These are phyloP conservation scores for Malurus elegans DNA, from an alignment of 2,113 vertebrate genomes.

Conservation along the genomic window DNA sequence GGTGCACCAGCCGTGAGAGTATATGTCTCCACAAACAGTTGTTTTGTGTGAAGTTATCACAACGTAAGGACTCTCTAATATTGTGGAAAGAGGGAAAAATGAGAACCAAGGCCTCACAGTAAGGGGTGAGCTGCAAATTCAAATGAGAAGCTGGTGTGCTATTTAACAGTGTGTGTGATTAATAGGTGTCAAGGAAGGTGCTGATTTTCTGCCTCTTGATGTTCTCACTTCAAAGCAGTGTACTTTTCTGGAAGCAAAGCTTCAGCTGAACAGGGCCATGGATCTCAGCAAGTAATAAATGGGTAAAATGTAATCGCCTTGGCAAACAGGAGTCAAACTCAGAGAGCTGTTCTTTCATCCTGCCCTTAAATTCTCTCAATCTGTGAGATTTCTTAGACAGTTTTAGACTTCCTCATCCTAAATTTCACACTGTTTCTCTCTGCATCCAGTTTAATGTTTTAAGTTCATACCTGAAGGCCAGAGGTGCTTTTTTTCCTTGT, in stretches of 20 bases:
- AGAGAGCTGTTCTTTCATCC: not conserved
- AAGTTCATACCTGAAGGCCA: not conserved
- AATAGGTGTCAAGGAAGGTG: not conserved
- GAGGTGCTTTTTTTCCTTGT: not conserved
- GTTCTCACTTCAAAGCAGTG: not conserved
- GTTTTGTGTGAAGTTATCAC: not conserved
- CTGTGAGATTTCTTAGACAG: slow-evolving; percentile 9
- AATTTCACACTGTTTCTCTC: not conserved
- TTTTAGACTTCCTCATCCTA: slow-evolving; percentile 19
- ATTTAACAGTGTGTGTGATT: not conserved
- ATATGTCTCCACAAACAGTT: not conserved
- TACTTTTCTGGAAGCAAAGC: not conserved
- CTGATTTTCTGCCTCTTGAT: not conserved
- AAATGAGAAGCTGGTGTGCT: not conserved
- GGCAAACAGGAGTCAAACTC: not conserved
- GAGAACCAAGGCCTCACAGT: not conserved
- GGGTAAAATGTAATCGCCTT: not conserved
- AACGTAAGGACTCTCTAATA: not conserved
- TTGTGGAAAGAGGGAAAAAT: not conserved
- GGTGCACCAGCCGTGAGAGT: not conserved
- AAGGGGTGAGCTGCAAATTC: not conserved
- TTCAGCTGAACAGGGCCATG: not conserved
- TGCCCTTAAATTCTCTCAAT: not conserved
- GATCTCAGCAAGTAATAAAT: not conserved
- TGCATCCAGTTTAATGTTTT: not conserved